Evolutionary conservation across 2,888 invertebrate genomes (phyloP).

Genomic region (Drosophila sordidapex): DNA sequence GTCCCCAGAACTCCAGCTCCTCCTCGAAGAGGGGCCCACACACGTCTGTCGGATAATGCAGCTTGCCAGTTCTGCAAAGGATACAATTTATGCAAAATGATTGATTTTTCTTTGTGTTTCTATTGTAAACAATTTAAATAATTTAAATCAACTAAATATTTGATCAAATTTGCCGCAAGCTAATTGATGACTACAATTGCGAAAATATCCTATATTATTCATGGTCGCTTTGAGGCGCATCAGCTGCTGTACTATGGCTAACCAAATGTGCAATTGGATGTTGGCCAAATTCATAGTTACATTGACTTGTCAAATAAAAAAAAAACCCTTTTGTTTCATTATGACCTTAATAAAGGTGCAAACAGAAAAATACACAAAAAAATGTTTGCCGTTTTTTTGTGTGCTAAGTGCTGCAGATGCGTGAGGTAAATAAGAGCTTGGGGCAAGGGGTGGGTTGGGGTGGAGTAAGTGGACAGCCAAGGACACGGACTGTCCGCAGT

Average conservation of each 20-base stretch:
- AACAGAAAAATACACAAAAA: background rate
- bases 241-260: conserved; percentile 18
- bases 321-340: conserved; percentile 27
- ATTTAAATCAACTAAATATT: background rate
- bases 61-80: conserved; percentile 92
- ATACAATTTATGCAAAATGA: background rate
- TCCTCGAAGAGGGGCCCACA: conserved; percentile 98
- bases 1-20: conserved; percentile 98
- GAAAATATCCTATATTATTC: background rate
- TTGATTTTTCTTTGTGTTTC: background rate
- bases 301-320: background rate
- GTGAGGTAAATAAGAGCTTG: conserved; percentile 16
- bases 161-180: background rate
- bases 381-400: conserved; percentile 5
- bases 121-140: background rate
- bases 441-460: background rate
- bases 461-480: conserved; percentile 18
- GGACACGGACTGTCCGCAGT: conserved; percentile 69
- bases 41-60: conserved; percentile 98
- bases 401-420: conserved; percentile 70
- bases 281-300: conserved; percentile 35
- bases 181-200: background rate
- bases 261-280: conserved; percentile 46
- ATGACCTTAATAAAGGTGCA: conserved; percentile 27
- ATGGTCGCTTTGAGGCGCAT: conserved; percentile 2